phyloP scores from a whole-genome alignment of 1,140 invertebrate genomes.

The Apis florea region DNA sequence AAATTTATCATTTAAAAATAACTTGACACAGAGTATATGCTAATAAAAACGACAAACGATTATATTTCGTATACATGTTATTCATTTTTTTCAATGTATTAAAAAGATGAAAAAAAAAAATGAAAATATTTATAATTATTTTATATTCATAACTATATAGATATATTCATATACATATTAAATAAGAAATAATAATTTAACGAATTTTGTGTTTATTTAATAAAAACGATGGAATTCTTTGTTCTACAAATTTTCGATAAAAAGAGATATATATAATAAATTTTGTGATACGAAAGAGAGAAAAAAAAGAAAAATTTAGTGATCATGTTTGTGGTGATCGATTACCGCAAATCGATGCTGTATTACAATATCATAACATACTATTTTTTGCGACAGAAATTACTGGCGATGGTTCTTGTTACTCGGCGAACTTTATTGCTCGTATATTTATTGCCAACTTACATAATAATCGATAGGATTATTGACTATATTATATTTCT shows the following conservation, averaged over 20 bases:
- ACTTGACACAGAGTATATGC: too few species aligned
- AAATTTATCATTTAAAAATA: too few species aligned
- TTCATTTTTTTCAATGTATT: too few species aligned
- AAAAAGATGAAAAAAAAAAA: too few species aligned
- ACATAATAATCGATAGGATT: conserved; percentile 51
- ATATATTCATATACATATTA: too few species aligned
- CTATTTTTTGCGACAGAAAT: conserved; percentile 48
- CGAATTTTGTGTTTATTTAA: too few species aligned
- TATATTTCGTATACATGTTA: too few species aligned
- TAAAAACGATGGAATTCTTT: too few species aligned
- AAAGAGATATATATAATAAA: not conserved
- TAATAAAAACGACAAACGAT: too few species aligned
- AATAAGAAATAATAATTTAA: too few species aligned
- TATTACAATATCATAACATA: conserved; percentile 4
- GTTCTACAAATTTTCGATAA: not conserved
- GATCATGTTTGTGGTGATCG: conserved; percentile 3
- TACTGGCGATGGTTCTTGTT: conserved; percentile 45
- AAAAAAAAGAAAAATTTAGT: not conserved
- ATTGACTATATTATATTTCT: conserved; percentile 28
- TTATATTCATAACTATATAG: too few species aligned
- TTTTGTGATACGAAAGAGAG: not conserved
- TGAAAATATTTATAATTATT: too few species aligned
- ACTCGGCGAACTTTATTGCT: conserved; percentile 22
- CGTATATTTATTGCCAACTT: conserved; percentile 27
- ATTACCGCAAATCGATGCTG: conserved; percentile 17